Percentiles rank a stretch among this genome's conserved stretches.
These are phyloP conservation scores for Holacanthus passer DNA, from an alignment of 2,113 vertebrate species.

Conservation along the genomic window DNA sequence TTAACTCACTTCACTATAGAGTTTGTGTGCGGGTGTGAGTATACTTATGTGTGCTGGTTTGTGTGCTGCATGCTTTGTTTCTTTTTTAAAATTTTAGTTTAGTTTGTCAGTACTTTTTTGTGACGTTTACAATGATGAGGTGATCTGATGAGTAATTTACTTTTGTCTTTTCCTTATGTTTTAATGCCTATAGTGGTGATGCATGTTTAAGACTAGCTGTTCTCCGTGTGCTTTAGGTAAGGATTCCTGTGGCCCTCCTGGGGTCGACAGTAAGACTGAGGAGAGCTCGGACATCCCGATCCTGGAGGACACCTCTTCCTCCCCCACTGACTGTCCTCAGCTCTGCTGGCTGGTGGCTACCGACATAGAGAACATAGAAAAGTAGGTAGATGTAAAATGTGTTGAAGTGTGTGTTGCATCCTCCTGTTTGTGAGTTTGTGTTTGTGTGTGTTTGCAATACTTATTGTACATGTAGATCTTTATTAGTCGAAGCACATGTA, in stretches of 20 bases:
- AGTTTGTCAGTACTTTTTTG: background rate
- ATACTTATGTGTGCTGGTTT: background rate
- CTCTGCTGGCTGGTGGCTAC: slow-evolving; percentile 93
- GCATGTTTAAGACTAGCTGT: background rate
- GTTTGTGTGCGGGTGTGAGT: slow-evolving; percentile 7
- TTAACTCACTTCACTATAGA: background rate
- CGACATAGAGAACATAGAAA: slow-evolving; percentile 96
- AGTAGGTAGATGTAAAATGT: slow-evolving; percentile 76
- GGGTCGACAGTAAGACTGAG: slow-evolving; percentile 88
- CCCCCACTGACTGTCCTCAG: slow-evolving; percentile 90
- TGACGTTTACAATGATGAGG: background rate
- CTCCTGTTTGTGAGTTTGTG: background rate
- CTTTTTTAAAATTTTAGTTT: background rate
- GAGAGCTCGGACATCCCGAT: slow-evolving; percentile 92
- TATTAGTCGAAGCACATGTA: background rate
- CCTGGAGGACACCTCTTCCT: slow-evolving; percentile 91
- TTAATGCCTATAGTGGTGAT: background rate
- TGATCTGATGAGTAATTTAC: no score
- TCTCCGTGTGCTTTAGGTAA: slow-evolving; percentile 86
- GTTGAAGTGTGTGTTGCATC: background rate
- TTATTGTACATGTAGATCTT: background rate
- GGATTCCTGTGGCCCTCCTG: slow-evolving; percentile 82
- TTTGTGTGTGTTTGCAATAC: background rate
- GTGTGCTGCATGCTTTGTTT: slow-evolving; percentile 1
- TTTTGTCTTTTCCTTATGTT: background rate